phyloP scores from a whole-genome alignment of 2,113 vertebrate genomes.

The Aptenodytes forsteri region DNA sequence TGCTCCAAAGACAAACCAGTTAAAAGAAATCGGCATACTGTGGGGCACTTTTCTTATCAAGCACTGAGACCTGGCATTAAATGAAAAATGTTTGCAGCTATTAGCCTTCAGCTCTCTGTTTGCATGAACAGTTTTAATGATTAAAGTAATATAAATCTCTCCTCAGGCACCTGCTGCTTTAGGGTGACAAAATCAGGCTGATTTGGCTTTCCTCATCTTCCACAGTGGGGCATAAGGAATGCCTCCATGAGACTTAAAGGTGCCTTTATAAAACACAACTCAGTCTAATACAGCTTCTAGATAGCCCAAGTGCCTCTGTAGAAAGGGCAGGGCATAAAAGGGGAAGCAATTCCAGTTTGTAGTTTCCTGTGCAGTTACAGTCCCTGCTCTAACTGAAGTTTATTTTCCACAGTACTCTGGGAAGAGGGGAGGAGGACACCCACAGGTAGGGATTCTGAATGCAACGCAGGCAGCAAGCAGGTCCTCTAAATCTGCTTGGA shows the following conservation, averaged over 20 bases:
- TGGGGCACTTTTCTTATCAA: not conserved
- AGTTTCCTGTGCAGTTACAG: not conserved
- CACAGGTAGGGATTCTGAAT: not conserved
- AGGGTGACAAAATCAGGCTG: not conserved
- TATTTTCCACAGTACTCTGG: not conserved
- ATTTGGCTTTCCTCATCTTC: not conserved
- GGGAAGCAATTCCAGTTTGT: not conserved
- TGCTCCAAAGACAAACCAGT: not conserved
- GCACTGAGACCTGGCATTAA: not conserved
- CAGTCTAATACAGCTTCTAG: not conserved
- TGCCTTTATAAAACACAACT: not conserved
- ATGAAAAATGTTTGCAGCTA: not conserved
- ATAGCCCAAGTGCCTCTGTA: not conserved
- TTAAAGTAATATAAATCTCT: not conserved
- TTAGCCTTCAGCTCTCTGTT: not conserved
- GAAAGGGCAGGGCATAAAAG: not conserved
- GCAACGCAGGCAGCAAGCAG: not conserved
- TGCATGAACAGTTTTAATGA: not conserved
- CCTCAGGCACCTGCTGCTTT: not conserved
- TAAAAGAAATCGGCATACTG: not conserved
- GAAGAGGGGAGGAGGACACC: not conserved
- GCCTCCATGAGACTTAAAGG: not conserved
- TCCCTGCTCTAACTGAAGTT: not conserved
- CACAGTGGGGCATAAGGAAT: not conserved
- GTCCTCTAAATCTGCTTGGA: not conserved